Percentiles rank a stretch among this genome's conserved stretches.
These are phyloP conservation scores for Pyrrhia umbra DNA, from an alignment of 2,888 invertebrate species.

Conservation along the genomic window DNA sequence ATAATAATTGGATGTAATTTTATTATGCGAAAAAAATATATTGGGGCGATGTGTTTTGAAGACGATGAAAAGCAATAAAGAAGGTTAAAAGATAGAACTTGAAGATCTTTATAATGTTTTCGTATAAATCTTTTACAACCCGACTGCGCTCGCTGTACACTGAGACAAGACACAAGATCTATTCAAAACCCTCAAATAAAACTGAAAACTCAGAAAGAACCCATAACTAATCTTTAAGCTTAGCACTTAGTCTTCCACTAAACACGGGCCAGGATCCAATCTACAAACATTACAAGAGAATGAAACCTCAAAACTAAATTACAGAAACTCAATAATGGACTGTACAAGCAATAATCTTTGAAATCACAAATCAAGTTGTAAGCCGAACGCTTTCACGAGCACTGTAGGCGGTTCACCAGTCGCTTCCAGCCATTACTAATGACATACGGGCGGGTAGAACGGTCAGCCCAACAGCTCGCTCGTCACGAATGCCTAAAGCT, in stretches of 20 bases:
- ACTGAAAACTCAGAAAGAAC: neutral
- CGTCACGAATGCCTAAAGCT: slow-evolving; percentile 40
- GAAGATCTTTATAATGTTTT: too few species aligned
- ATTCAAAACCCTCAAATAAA: neutral
- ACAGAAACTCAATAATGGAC: slow-evolving; percentile 80
- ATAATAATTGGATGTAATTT: too few species aligned
- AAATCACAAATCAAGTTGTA: slow-evolving; percentile 89
- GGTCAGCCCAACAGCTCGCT: slow-evolving; percentile 36
- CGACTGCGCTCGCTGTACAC: too few species aligned
- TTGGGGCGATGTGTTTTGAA: too few species aligned
- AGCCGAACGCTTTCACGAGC: slow-evolving; percentile 86
- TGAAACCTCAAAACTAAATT: slow-evolving; percentile 78
- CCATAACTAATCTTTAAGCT: neutral
- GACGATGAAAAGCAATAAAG: too few species aligned
- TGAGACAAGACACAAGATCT: too few species aligned
- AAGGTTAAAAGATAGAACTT: too few species aligned
- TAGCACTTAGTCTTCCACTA: slow-evolving; percentile 16
- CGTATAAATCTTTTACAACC: neutral
- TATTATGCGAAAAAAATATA: too few species aligned
- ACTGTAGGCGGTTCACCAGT: slow-evolving; percentile 84
- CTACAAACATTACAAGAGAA: slow-evolving; percentile 65
- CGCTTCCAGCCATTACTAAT: slow-evolving; percentile 81
- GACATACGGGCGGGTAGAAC: slow-evolving; percentile 66
- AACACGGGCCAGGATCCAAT: slow-evolving; percentile 43
- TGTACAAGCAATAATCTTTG: slow-evolving; percentile 84